A percentile compares a stretch with the other conserved stretches of the same genome.
Conservation (phyloP, 2,888 invertebrate genomes). For the Aromia moschata region DNA sequence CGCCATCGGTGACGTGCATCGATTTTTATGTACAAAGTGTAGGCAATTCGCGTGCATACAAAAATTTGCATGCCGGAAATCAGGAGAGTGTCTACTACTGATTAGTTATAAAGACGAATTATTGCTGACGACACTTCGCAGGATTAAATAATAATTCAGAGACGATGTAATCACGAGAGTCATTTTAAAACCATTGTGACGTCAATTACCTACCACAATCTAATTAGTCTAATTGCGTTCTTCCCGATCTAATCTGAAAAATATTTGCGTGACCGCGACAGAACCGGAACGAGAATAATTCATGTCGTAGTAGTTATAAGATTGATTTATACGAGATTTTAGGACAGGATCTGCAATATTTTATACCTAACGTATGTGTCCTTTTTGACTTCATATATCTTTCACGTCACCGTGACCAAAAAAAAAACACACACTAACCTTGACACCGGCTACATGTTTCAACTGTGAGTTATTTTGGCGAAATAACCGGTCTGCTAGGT, state of each 20-base stretch:
- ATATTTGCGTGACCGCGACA: conserved; percentile 10
- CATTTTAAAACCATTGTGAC: background rate
- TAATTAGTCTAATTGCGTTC: background rate
- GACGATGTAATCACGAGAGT: too few species aligned
- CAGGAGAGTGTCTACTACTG: too few species aligned
- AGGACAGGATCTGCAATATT: background rate
- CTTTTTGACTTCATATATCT: background rate
- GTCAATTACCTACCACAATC: background rate
- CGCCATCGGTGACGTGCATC: too few species aligned
- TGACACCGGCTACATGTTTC: background rate
- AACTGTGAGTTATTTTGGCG: background rate
- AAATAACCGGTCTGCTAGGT: too few species aligned
- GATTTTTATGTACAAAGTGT: too few species aligned
- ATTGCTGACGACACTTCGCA: too few species aligned
- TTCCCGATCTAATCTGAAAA: background rate
- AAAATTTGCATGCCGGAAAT: too few species aligned
- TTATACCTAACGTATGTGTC: background rate
- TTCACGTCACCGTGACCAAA: background rate
- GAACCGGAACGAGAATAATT: conserved; percentile 5
- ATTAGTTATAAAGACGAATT: too few species aligned
- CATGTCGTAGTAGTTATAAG: conserved; percentile 9
- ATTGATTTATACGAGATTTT: conserved; percentile 19
- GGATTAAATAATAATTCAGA: too few species aligned
- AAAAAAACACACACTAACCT: background rate
- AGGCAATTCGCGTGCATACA: too few species aligned